Base-by-base conservation (phyloP, 2,113 vertebrate genomes). In the Erythrolamprus reginae region DNA sequence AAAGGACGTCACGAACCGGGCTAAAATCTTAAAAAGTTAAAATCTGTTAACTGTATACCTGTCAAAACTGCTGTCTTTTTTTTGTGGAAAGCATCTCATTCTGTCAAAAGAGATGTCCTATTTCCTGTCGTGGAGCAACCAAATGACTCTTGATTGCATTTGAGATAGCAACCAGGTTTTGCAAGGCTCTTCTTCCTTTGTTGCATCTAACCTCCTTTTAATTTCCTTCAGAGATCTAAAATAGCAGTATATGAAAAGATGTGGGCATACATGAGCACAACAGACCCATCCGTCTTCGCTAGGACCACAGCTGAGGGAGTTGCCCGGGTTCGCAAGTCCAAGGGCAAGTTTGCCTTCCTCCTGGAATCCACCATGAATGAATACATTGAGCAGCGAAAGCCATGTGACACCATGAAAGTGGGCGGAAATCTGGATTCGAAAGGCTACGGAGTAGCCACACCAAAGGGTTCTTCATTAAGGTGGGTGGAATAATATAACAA, bases 401-500 rank as follows among this genome's bases (percentile, higher is more conserved):
- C 99, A 0, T 99, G 99, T 92, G 99, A 99, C 97, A 99, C 99
- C 92, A 99, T 99, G 99, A 99, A 99, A 99, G 99, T 99, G 95
- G 99, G 99, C 96, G 99, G 99, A 94, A 99, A 99, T 97, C 98
- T 99, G 98, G 99, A 99, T 98, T 99, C 99, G 87, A 99, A 99
- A 97, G 99, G 99, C 97, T 99, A 99, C 90, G 99, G 99, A 94
- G 98, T 99, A 96, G 99, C 99, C 58, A 99, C 99, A 92, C 99
- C 99, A 95, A 99, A 99, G 98, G 98, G 98, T 97, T 99, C 99
- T 97, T 98, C 98, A 99, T 99, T 99, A 99, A 99, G 99, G 99
- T 99, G 98, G 99, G 99, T 99, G 99, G 99, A 98, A 98, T 99
- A 99, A 98, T 98, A 99, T 99, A 98, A 99, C 99, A 99, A 99